A percentile compares a stretch with the other conserved stretches of the same genome.
Conservation (phyloP, 2,113 vertebrate species). For the Erythrocebus patas region DNA sequence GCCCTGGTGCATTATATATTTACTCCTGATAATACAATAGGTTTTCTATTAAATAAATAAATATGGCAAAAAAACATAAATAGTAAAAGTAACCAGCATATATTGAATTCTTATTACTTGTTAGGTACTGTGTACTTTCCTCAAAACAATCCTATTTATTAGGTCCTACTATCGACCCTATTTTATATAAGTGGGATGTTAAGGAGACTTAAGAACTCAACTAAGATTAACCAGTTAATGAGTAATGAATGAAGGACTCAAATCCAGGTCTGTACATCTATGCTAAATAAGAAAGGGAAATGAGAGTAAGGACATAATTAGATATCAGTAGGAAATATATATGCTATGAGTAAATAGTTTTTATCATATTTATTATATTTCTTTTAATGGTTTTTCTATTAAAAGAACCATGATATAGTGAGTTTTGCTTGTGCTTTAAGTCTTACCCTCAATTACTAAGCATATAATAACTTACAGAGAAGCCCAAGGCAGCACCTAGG, state of each 20-base stretch:
- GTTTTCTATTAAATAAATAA: background rate
- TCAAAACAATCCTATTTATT: background rate
- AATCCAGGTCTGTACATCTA: background rate
- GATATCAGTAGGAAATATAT: background rate
- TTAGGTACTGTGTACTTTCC: background rate
- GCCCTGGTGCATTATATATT: too few species aligned
- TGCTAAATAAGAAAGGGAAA: background rate
- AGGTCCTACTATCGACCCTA: background rate
- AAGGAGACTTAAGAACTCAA: background rate
- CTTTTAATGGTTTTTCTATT: background rate
- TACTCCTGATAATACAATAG: too few species aligned
- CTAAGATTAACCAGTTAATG: background rate
- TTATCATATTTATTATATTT: too few species aligned
- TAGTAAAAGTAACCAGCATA: background rate
- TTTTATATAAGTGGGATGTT: background rate
- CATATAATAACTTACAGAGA: background rate
- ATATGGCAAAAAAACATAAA: background rate
- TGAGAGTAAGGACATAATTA: background rate
- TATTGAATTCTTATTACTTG: background rate
- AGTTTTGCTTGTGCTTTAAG: background rate
- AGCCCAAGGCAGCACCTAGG: background rate
- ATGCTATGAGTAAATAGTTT: background rate
- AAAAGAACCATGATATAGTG: background rate
- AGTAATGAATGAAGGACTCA: background rate
- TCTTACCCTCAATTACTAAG: background rate